These are phyloP conservation scores for Eilema depressum DNA, from an alignment of 2,888 invertebrate species.

Conservation along the genomic window DNA sequence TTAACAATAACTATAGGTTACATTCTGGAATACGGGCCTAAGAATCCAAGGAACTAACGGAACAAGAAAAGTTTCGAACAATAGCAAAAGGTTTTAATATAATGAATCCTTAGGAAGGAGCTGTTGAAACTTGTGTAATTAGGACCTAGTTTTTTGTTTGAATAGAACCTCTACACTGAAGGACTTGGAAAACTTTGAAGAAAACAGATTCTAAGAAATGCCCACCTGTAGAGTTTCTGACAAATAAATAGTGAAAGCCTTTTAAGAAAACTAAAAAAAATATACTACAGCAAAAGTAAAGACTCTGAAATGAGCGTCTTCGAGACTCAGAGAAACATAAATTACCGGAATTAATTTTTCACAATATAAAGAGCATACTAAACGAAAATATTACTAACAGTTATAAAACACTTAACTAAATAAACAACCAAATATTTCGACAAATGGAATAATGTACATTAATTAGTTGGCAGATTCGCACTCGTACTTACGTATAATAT, in stretches of 20 bases:
- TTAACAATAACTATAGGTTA: slow-evolving; percentile 3
- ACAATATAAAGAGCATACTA: no score
- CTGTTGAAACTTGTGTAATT: slow-evolving; percentile 32
- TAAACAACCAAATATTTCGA: no score
- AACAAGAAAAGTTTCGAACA: slow-evolving; percentile 18
- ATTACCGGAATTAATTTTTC: not conserved
- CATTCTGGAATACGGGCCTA: no score
- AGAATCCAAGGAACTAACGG: slow-evolving; percentile 18
- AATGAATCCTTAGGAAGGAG: slow-evolving; percentile 16
- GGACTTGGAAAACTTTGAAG: slow-evolving; percentile 18
- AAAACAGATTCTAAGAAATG: slow-evolving; percentile 12
- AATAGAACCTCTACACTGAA: slow-evolving; percentile 8
- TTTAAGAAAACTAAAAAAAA: not conserved
- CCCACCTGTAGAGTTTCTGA: not conserved
- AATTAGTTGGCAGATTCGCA: not conserved
- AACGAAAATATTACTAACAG: no score
- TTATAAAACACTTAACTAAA: not conserved
- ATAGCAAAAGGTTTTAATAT: slow-evolving; percentile 24
- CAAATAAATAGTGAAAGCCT: not conserved
- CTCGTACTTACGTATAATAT: not conserved
- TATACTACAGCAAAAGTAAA: no score
- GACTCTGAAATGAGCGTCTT: no score
- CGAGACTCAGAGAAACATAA: no score
- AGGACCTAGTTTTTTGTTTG: slow-evolving; percentile 21
- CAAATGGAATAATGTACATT: not conserved